These are phyloP conservation scores for Laticauda laticaudata DNA, from an alignment of 2,113 vertebrate genomes.

Conservation along the genomic window DNA sequence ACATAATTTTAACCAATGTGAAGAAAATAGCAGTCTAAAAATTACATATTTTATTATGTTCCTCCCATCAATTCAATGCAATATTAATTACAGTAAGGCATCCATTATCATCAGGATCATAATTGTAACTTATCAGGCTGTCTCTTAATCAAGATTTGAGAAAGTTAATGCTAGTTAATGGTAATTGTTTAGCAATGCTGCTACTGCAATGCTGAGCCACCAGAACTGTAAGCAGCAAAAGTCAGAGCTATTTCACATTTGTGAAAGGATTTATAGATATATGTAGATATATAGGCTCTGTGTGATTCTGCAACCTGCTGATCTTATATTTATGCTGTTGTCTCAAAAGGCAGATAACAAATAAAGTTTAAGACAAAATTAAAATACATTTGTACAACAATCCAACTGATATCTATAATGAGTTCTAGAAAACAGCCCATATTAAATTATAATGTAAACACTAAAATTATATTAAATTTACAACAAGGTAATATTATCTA, in stretches of 20 bases:
- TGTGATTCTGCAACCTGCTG: background rate
- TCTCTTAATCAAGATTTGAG: background rate
- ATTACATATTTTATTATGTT: background rate
- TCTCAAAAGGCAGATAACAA: background rate
- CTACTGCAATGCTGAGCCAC: background rate
- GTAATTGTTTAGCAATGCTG: background rate
- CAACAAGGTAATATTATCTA: too few species aligned
- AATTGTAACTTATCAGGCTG: background rate
- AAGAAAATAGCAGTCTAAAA: background rate
- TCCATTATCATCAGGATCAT: background rate
- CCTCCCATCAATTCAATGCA: background rate
- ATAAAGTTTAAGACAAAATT: too few species aligned
- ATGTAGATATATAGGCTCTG: background rate
- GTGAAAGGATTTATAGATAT: background rate
- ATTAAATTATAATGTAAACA: too few species aligned
- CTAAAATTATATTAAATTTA: too few species aligned
- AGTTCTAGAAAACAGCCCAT: too few species aligned
- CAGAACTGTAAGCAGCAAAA: background rate
- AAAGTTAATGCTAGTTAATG: background rate
- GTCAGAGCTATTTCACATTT: background rate
- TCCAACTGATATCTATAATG: too few species aligned
- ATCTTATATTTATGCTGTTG: background rate
- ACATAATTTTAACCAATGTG: background rate
- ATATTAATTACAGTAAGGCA: background rate
- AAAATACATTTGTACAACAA: too few species aligned